Base-by-base conservation (phyloP, 2,888 invertebrate genomes). In the Pilophorus perplexus region DNA sequence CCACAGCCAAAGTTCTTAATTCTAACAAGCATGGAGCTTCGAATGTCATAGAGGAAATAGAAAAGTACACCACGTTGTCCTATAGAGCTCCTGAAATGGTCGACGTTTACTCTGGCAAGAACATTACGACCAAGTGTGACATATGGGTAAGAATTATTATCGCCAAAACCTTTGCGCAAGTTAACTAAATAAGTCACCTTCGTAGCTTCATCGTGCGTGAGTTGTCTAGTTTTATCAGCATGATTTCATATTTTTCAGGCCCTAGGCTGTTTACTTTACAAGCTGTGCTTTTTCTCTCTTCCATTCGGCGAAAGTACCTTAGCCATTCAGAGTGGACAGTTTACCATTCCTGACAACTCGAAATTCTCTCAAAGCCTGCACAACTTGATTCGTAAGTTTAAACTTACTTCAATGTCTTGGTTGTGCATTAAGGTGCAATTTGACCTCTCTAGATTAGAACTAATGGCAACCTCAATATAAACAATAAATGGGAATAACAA, bases 41-140 rank as follows among this genome's bases (percentile, higher is more conserved):
- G 18, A 76, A 79, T 18, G 86, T 90, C n/a, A 89, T 90, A 75
- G 90, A 92, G 73, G 91, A 91, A 78, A 87, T 92, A 71, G 87
- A 89, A 77, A 83, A 88, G 75, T 93, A 93, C 76, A 94, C 94
- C 5, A 94, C 94, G 1, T 80, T 93, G 59, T 89, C 92, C 71
- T 94, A 94, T 77, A 83, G 94, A 73, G 81, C 93, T 12, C 94
- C 94, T 2, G 94, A 94, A 81, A 95, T 94, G 94, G 86, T 95
- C 33, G 93, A 95, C 78, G 82, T 95, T 75, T 94, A 93, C 77
- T 83, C 84, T 70, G 89, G 89, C 38, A 87, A 87, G 78, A 80
- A 85, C 52, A 91, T 95, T 71, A 89, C 90, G 25, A 90, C 88
- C 33, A 92, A 92, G 79, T 84, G 90, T 44, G 93, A 93, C 80